Base-by-base conservation (phyloP, 2,888 invertebrate genomes). In the Oeneis ivallda region DNA sequence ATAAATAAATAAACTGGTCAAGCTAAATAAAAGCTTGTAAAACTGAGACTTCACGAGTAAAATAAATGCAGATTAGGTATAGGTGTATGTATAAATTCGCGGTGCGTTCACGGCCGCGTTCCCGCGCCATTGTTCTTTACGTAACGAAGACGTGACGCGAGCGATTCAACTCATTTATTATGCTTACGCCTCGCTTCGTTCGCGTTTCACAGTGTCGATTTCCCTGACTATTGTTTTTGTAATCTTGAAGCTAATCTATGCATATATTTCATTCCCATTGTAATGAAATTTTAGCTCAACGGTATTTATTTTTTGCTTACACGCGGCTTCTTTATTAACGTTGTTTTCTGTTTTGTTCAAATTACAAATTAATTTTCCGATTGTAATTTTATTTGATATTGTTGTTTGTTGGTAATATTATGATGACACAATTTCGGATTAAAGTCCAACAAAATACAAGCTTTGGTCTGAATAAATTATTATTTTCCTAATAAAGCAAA, bases 41-140 rank as follows among this genome's bases (percentile, higher is more conserved):
- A 54, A 54, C 47, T 61, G 37, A 60, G 49, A 60, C 60, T 58
- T 26, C 57, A 57, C 8, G 57, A 26, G 43, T 43, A 58, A 56
- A 8, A 56, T 19, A 56, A 58, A 47, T 47, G 17, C 49, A 34
- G 17, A 8, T 37, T 49, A 58, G 26, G 9, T 61, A 34, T 11
- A 45, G 32, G 45, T 58, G 39, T 41, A 15, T 41, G 61, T 61
- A 52, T 39, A 41, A 26, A 61, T 32, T 84, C 84, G 78, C 79
- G 76, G 74, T 82, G 82, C 87, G 85, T 87, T 83, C 85, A 84
- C 79, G 86, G 85, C 82, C 87, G 85, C 85, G 85, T 84, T 86
- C 85, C 78, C 86, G 80, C 79, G 83, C 84, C 84, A 89, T 89
- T 89, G 88, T 89, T 88, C 86, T 86, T 87, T 87, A 86, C 86